Conservation (phyloP, 2,113 vertebrate genomes). For the Lepus americanus region DNA sequence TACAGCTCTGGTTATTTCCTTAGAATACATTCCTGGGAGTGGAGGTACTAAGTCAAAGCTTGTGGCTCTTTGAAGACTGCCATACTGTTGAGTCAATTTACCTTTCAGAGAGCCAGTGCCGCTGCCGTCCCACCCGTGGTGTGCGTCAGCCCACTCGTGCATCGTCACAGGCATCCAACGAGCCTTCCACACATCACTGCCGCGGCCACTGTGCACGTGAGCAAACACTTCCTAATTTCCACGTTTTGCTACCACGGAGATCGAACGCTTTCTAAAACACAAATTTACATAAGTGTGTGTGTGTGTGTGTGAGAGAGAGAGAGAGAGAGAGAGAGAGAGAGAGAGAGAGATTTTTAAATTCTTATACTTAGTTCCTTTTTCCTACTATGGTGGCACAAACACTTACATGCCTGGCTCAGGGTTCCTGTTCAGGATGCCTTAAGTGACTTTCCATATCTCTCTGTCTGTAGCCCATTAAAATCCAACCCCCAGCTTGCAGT, state of each 20-base stretch:
- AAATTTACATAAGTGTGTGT: not conserved
- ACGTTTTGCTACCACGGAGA: not conserved
- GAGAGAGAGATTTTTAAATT: not conserved
- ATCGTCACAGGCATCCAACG: not conserved
- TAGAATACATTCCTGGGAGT: conserved; percentile 74
- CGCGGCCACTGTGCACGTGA: not conserved
- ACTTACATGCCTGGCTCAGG: conserved; percentile 20
- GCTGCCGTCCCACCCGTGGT: not conserved
- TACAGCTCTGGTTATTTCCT: conserved; percentile 65
- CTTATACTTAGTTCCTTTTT: not conserved
- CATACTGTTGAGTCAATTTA: not conserved
- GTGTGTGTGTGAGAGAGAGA: not conserved
- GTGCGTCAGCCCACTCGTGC: not conserved
- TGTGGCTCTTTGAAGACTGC: not conserved
- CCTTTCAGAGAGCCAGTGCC: conserved; percentile 53
- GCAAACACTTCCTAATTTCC: not conserved
- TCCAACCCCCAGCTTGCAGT: not conserved
- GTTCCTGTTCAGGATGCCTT: conserved; percentile 37
- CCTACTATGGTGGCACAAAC: not conserved
- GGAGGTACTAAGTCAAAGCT: conserved; percentile 73
- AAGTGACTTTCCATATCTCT: conserved; percentile 37
- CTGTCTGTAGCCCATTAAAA: not conserved
- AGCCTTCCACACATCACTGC: not conserved
- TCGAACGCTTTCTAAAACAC: not conserved
- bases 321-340: no score